Evolutionary conservation across 53 echinoderm and acorn worm genomes (phyloP), one percentile per base, ranked within the genome.

Genomic region (Zoroaster sp.): DNA sequence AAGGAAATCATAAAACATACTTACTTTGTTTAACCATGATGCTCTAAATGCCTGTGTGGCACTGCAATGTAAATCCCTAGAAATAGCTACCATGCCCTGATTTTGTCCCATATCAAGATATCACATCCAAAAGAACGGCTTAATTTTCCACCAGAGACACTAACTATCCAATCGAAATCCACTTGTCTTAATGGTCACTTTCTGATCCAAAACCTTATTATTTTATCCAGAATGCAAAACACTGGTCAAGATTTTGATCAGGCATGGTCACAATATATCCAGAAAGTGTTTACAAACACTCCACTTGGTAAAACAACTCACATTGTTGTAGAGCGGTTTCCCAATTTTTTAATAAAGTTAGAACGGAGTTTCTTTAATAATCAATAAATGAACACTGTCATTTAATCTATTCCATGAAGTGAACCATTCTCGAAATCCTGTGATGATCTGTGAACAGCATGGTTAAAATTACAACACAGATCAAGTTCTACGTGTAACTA

Each of bases 1-100:
- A 25, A 4, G 7, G 34, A 73, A 4, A 40, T 40, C 20, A 41
- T 39, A 21, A 15, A 39, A 18, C 79, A 42, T 37, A 85, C 85
- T 85, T 17, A 85, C 85, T 71, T 85, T 85, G 17, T 37, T 70
- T 37, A 85, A 44, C 85, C 85, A 85, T 71, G 85, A 85, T 18
- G 45, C 49, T 49, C 47, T 70, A 39, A 85, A 85, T 70, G 32
- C 35, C 6, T 53, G 72, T 36, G 53, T 33, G 33, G n/a, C n/a
- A n/a, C 49, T 85, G 70, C 69, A 46, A 9, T 39, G 46, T 35
- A 51, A 47, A 35, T 85, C 85, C 70, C 70, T 32, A 18, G 72
- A 70, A 71, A 70, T 44, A 35, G 32, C 85, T 51, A 46, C 37
- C 1, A 21, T 49, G 52, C 44, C 43, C 35, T 85, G 85, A 45